Evolutionary conservation across 2,888 invertebrate genomes (phyloP).

Genomic region (Antitype chi): DNA sequence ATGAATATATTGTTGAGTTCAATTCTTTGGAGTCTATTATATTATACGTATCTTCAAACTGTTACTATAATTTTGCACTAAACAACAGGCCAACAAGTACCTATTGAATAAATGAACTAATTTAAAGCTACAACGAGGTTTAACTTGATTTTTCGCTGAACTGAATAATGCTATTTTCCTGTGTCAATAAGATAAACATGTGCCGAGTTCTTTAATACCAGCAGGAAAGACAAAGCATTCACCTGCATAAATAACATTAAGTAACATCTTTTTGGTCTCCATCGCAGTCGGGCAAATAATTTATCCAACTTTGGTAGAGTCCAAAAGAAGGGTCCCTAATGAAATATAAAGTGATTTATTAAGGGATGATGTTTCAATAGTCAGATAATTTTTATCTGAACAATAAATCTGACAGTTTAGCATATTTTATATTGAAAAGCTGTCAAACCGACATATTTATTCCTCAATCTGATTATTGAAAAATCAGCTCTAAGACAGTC

Average conservation of each 20-base stretch:
- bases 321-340: not conserved
- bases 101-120: not conserved
- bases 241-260: not conserved
- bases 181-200: slow-evolving; percentile 23
- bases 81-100: not conserved
- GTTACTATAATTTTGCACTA: not conserved
- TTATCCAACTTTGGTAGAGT: not conserved
- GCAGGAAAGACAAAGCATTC: slow-evolving; percentile 8
- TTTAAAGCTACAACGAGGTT: not conserved
- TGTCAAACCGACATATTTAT: too few relatives aligned
- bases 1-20: not conserved
- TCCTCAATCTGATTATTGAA: too few relatives aligned
- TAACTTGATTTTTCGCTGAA: slow-evolving; percentile 23
- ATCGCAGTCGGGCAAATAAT: not conserved
- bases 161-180: slow-evolving; percentile 33
- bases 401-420: too few relatives aligned
- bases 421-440: too few relatives aligned
- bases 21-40: not conserved
- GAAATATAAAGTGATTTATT: not conserved
- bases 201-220: slow-evolving; percentile 28
- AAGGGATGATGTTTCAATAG: too few relatives aligned
- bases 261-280: not conserved
- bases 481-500: not conserved
- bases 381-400: too few relatives aligned
- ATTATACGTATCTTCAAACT: not conserved